Evolutionary conservation across 2,888 invertebrate species (phyloP).

Genomic region (Eustalomyia histrio): DNA sequence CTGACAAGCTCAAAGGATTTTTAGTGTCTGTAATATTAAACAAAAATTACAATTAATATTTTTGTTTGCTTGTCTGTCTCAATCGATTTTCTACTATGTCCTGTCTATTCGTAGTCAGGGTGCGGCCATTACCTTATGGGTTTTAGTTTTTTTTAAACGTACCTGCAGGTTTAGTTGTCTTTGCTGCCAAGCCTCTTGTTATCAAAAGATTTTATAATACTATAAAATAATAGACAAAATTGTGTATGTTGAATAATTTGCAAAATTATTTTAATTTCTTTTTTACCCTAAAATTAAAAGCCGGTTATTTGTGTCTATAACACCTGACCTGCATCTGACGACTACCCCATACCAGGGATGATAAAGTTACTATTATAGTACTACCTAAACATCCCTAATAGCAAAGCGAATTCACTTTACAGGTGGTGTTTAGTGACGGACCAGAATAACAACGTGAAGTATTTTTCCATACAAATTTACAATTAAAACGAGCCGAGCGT

Average conservation of each 20-base stretch:
- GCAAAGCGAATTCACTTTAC: too few relatives aligned
- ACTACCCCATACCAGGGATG: too few relatives aligned
- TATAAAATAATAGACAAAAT: not conserved
- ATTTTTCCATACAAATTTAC: too few relatives aligned
- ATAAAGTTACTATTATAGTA: too few relatives aligned
- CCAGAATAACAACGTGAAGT: too few relatives aligned
- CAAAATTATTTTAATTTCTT: not conserved
- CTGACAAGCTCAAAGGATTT: not conserved
- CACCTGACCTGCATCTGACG: constrained; percentile 3
- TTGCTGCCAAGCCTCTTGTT: constrained; percentile 1
- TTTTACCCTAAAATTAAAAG: constrained; percentile 32
- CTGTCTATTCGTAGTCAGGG: constrained; percentile 53
- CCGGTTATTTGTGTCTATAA: constrained; percentile 44
- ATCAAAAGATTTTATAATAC: not conserved
- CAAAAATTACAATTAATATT: too few relatives aligned
- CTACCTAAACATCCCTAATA: too few relatives aligned
- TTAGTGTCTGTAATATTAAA: constrained; percentile 3
- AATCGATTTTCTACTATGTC: constrained; percentile 55
- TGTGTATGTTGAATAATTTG: not conserved
- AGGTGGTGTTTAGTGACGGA: too few relatives aligned
- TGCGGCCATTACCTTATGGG: constrained; percentile 45
- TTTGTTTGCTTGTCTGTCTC: not conserved
- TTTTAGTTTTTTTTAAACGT: not conserved
- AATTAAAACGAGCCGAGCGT: too few relatives aligned
- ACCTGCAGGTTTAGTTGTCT: constrained; percentile 22